These are phyloP conservation scores for Oryzias javanicus DNA, from an alignment of 2,113 vertebrate species.

Conservation along the genomic window DNA sequence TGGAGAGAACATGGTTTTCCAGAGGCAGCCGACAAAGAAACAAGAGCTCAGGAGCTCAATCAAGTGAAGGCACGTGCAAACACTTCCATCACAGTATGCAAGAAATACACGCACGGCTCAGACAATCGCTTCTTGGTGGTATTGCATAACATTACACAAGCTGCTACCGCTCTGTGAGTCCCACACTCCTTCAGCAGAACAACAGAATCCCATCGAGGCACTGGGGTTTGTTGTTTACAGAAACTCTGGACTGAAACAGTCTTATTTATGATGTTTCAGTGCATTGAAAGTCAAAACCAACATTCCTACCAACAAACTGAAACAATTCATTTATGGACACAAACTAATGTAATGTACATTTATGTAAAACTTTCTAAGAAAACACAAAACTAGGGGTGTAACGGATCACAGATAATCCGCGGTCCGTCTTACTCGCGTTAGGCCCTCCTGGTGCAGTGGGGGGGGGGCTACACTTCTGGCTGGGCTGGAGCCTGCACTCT, in stretches of 20 bases:
- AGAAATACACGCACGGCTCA: neutral
- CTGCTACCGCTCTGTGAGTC: constrained; percentile 9
- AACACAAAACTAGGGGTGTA: too few relatives aligned
- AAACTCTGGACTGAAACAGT: constrained; percentile 30
- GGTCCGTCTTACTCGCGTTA: too few relatives aligned
- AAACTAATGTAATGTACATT: neutral
- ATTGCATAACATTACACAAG: constrained; percentile 20
- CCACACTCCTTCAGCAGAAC: constrained; percentile 14
- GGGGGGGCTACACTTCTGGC: too few relatives aligned
- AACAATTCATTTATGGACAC: too few relatives aligned
- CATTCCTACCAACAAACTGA: neutral
- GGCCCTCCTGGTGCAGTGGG: too few relatives aligned
- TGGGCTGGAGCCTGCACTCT: too few relatives aligned
- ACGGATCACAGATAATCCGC: too few relatives aligned
- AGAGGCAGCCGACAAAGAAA: constrained; percentile 52
- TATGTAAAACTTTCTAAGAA: too few relatives aligned
- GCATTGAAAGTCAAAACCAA: neutral
- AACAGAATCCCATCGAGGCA: constrained; percentile 15
- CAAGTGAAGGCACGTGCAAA: constrained; percentile 26
- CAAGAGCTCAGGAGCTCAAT: constrained; percentile 34
- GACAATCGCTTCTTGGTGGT: too few relatives aligned
- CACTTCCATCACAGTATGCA: too few relatives aligned
- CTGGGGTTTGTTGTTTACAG: constrained; percentile 44
- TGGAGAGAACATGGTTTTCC: constrained; percentile 26
- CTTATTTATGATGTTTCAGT: neutral